phyloP scores from a whole-genome alignment of 2,113 vertebrate species.

The Trachemys scripta region DNA sequence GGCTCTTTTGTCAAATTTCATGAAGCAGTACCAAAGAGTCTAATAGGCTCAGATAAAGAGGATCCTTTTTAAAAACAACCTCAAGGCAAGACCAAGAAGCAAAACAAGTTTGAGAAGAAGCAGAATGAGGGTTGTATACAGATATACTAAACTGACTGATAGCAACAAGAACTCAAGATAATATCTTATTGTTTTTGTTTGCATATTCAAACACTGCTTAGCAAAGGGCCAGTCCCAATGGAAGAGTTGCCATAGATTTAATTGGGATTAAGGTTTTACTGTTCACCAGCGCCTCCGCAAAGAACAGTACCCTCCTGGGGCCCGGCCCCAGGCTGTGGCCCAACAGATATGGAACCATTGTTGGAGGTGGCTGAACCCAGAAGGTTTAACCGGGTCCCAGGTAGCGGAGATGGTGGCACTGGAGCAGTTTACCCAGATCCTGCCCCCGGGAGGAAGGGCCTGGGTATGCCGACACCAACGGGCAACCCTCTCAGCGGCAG shows the following conservation, averaged over 20 bases:
- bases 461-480: no score
- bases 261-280: background rate
- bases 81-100: background rate
- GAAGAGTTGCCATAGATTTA: background rate
- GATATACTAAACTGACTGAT: background rate
- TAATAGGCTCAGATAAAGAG: background rate
- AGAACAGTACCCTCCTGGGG: no score
- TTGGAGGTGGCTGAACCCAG: no score
- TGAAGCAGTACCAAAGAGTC: background rate
- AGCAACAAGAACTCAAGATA: background rate
- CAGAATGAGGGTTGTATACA: background rate
- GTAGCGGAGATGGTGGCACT: no score
- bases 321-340: no score
- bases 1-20: background rate
- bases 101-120: background rate
- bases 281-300: no score
- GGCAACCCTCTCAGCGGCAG: no score
- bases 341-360: no score
- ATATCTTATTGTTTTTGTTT: background rate
- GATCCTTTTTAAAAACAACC: background rate
- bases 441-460: no score
- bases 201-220: background rate
- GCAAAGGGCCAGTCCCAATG: background rate
- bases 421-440: no score
- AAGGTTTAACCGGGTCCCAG: no score